Evolutionary conservation across 2,797 vertebrate genomes (phyloP), one percentile per base, ranked within the genome.

Genomic region (Lepilemur ruficaudatus): DNA sequence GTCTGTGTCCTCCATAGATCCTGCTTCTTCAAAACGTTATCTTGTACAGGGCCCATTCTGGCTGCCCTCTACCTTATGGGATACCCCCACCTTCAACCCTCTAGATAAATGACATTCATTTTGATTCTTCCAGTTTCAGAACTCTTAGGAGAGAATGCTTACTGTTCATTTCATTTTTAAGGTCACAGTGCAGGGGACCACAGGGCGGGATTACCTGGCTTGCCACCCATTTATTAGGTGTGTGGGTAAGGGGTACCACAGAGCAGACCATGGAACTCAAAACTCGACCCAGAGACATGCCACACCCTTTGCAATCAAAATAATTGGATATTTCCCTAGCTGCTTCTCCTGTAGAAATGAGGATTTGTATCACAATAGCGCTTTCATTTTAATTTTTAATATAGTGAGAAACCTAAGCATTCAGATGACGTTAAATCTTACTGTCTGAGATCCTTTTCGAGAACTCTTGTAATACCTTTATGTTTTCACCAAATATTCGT

Each of bases 311-410:
- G n/a, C 17, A 32, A 75, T 76, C 28, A 78, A 81, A 94, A 52
- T 43, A 50, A 30, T 11, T 7, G 46, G 17, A 3, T 32, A 61
- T 65, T 95, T 95, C 38, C 59, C 30, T 80, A 87, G 14, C 1
- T 52, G 28, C 5, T 69, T 59, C 41, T 25, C 41, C n/a, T 67
- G 28, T 78, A 81, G 82, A 55, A 91, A 46, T 30, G 72, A 89
- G 32, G 35, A 76, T 50, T 92, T 28, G 1, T 17, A 32, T 81
- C 43, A 76, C 10, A 63, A 0, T 57, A 17, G 5, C 38, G 91
- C 23, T 69, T 95, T 91, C 22, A 8, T 79, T 14, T 41, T 52
- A n/a, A 50, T 76, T 89, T 82, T 63, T 87, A 89, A 89, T 12
- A 50, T 18, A 38, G 38, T 46, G 50, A 89, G 67, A 1, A 93